Conservation (phyloP, 2,113 vertebrate genomes). For the Phalacrocorax aristotelis region DNA sequence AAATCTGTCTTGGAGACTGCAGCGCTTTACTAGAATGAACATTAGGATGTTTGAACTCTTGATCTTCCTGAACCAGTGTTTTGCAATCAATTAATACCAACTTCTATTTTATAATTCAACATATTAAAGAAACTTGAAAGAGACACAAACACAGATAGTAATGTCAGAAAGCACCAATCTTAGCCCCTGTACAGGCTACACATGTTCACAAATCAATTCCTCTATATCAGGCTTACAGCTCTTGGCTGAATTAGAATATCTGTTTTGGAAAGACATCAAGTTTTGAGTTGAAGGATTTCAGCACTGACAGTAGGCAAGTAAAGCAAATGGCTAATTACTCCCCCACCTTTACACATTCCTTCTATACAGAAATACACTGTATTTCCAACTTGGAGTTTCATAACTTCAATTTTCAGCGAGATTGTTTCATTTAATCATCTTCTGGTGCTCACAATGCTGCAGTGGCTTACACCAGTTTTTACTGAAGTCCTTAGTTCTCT, state of each 20-base stretch:
- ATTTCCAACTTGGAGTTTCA: background rate
- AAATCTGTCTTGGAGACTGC: constrained; percentile 32
- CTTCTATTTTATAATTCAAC: background rate
- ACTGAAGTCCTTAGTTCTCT: background rate
- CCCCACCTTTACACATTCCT: background rate
- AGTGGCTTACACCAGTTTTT: background rate
- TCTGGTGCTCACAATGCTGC: background rate
- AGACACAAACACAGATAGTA: background rate
- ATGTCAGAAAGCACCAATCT: background rate
- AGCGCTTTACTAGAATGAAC: constrained; percentile 49
- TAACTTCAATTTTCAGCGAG: background rate
- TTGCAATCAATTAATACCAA: background rate
- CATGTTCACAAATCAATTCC: background rate
- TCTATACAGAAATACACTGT: background rate
- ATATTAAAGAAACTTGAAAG: background rate
- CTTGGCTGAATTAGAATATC: background rate
- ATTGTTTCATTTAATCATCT: background rate
- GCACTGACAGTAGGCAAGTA: background rate
- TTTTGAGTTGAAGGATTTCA: background rate
- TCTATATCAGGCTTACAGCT: background rate
- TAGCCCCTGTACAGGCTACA: background rate
- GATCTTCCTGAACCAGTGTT: background rate
- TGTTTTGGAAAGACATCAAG: background rate
- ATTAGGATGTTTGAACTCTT: constrained; percentile 39
- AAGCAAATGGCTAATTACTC: constrained; percentile 9